phyloP scores from a whole-genome alignment of 2,888 invertebrate genomes.

The Orchesella flavescens region DNA sequence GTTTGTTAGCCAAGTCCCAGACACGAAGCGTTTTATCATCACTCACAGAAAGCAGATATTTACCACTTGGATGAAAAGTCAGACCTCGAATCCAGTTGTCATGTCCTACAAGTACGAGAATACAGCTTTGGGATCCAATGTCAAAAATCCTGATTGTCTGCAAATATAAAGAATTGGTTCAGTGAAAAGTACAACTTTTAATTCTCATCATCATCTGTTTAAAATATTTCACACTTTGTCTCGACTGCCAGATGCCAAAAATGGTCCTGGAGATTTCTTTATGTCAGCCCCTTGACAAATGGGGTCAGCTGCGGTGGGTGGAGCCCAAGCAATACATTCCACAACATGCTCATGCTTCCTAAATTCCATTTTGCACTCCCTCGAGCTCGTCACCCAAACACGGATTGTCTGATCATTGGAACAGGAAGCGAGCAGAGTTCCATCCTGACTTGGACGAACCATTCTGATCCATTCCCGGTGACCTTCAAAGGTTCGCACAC shows the following conservation, averaged over 20 bases:
- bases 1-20: too few species aligned
- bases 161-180: neutral
- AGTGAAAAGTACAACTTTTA: too few species aligned
- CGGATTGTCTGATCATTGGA: too few species aligned
- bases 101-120: constrained; percentile 97
- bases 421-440: too few species aligned
- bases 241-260: too few species aligned
- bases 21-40: constrained; percentile 99
- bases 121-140: constrained; percentile 70
- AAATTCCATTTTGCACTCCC: constrained; percentile 96
- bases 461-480: constrained; percentile 99
- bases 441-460: constrained; percentile 97
- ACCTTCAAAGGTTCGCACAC: constrained; percentile 97
- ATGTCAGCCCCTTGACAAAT: constrained; percentile 92
- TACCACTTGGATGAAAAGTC: constrained; percentile 98
- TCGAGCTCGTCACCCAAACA: constrained; percentile 94
- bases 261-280: constrained; percentile 91
- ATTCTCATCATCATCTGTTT: too few species aligned
- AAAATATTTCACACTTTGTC: too few species aligned
- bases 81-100: constrained; percentile 99
- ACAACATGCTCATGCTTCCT: constrained; percentile 99
- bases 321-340: constrained; percentile 98
- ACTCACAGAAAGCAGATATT: constrained; percentile 96
- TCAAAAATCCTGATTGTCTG: constrained; percentile 71
- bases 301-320: too few species aligned